Evolutionary conservation across 2,113 vertebrate species (phyloP), one percentile per base, ranked within the genome.

Genomic region (Mustela nigripes): DNA sequence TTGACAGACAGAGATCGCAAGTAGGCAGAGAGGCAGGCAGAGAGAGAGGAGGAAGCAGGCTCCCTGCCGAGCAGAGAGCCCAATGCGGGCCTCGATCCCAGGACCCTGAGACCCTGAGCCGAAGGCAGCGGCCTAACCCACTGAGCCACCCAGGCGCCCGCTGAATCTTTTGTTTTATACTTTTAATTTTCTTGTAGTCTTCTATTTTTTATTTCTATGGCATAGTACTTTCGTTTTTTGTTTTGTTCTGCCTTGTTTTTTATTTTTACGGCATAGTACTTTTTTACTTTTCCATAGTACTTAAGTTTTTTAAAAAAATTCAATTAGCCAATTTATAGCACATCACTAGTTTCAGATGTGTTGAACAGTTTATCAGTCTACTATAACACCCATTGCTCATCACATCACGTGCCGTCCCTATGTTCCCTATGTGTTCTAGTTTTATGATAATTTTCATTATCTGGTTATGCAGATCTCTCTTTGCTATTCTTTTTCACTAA

Each of bases 141-240:
- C 39, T 39, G 39, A 39, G 39, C 39, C 39, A 39, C 3, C 39
- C 39, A 39, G 39, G 39, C 39, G 4, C 39, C 39, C 39, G 39
- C 87, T 33, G 22, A 79, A 78, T 16, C 7, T 80, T 50, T 93
- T 42, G 8, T 80, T 90, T 65, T 76, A 6, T 0, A 79, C 26
- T 83, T 92, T 79, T 7, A 78, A 39, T 82, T 87, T 33, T 56
- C 28, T 78, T 56, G 76, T 86, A 69, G 24, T 93, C 2, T 48
- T 58, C 50, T 89, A 15, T 82, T 80, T 96, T 60, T 87, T 45
- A 94, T 62, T 94, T 92, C 39, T 86, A 42, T 42, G 42, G 6
- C 5, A 3, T 67, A 42, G 36, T 73, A 36, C 74, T 84, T 65
- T 53, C 71, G 60, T 67, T 73, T 19, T 73, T 73, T 19, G 39